phyloP scores from a whole-genome alignment of 2,888 invertebrate genomes.

The Agrotis segetum region DNA sequence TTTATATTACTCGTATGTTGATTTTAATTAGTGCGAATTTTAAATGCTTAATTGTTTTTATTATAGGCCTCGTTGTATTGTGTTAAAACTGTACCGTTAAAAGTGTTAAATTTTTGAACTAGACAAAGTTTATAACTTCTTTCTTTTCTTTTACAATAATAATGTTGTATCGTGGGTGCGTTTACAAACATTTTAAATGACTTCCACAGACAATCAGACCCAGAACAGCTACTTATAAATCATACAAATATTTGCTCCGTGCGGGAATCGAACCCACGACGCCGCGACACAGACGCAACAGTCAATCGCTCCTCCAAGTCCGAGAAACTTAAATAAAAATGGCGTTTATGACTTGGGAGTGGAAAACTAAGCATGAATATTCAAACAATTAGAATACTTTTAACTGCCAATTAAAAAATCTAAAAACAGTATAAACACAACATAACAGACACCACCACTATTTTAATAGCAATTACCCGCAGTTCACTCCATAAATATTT shows the following conservation, averaged over 20 bases:
- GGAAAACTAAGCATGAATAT: conserved; percentile 19
- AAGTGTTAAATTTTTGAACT: no score
- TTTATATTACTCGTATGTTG: conserved; percentile 5
- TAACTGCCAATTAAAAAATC: conserved; percentile 36
- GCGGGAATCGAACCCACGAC: no score
- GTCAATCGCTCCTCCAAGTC: no score
- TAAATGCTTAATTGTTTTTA: conserved; percentile 23
- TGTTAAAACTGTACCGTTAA: background rate
- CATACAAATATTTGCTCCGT: no score
- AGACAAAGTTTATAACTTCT: no score
- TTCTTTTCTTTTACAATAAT: no score
- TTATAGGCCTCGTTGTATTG: background rate
- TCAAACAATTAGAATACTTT: conserved; percentile 18
- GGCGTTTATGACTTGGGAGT: background rate
- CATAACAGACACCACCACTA: conserved; percentile 22
- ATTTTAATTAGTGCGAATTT: conserved; percentile 41
- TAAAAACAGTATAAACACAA: conserved; percentile 4
- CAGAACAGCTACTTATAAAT: no score
- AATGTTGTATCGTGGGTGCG: no score
- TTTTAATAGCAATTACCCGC: conserved; percentile 48
- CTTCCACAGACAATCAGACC: no score
- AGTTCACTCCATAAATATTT: conserved; percentile 42
- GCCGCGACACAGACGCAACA: no score
- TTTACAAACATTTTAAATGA: no score
- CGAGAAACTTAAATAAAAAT: background rate